A percentile compares a stretch with the other conserved stretches of the same genome.
These are phyloP conservation scores for Eulithis prunata DNA, from an alignment of 2,888 invertebrate species.

Conservation along the genomic window DNA sequence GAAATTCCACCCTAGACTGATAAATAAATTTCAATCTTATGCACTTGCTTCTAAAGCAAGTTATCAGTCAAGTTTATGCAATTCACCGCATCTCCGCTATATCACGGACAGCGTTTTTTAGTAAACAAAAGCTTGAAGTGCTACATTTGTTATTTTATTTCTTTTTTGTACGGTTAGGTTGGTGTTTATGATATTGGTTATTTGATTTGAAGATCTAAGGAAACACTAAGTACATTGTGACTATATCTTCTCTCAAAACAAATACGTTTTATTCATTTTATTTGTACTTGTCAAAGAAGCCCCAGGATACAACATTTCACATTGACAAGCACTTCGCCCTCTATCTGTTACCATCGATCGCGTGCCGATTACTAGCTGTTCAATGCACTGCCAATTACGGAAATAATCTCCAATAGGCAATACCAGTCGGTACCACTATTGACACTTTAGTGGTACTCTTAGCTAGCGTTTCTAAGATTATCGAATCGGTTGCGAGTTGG, in stretches of 20 bases:
- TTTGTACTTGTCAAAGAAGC: slow-evolving; percentile 6
- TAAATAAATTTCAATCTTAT: not conserved
- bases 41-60: too few relatives aligned
- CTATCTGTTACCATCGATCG: slow-evolving; percentile 32
- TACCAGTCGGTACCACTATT: slow-evolving; percentile 52
- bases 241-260: not conserved
- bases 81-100: not conserved
- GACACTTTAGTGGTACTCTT: slow-evolving; percentile 50
- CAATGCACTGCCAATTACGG: slow-evolving; percentile 55
- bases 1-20: too few relatives aligned
- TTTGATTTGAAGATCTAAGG: not conserved
- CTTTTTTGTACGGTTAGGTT: not conserved
- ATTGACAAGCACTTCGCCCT: slow-evolving; percentile 19
- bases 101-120: not conserved
- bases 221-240: not conserved
- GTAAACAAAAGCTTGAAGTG: not conserved
- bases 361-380: slow-evolving; percentile 42
- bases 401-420: slow-evolving; percentile 56
- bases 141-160: not conserved
- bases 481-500: not conserved
- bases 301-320: slow-evolving; percentile 17
- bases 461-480: not conserved
- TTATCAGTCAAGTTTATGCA: too few relatives aligned
- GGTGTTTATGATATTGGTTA: not conserved
- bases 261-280: too few relatives aligned